Base-by-base conservation (phyloP, 2,888 invertebrate species). In the Tetranychus piercei region DNA sequence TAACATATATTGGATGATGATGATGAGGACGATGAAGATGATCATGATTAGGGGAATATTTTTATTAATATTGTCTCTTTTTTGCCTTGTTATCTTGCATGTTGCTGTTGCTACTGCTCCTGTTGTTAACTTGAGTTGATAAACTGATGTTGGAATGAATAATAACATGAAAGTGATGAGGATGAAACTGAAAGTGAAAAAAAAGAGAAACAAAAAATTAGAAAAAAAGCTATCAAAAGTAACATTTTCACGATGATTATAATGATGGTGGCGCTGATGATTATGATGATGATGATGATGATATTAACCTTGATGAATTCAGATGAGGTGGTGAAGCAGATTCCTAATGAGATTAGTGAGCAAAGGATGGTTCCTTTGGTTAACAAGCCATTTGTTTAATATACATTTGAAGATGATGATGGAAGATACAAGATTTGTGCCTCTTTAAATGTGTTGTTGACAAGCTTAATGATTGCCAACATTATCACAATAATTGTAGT, bases 101-200 rank as follows among this genome's bases (percentile, higher is more conserved):
- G 34, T 34, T 34, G 34, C 34, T 34, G 3, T 34, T 55, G 55
- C 15, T 55, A 55, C 55, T 55, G 55, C 11, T 34, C 34, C 55
- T 15, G 15, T 9, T 55, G 11, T 55, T 15, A 55, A 15, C 15
- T 55, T 55, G 55, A 55, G 55, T 15, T 15, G 55, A 55, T 55
- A 55, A 34, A 55, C 55, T 55, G 55, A 55, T 55, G 55, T 55
- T 55, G 55, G 7, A 55, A 55, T 55, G 55, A 55, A 55, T 55
- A 55, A 55, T 55, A 55, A 55, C 55, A 55, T 55, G 55, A 55
- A 55, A 55, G 55, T 55, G 55, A 55, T 55, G 55, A 55, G 55
- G 55, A 55, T 55, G 55, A 55, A 55, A 55, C 9, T 55, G 55
- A 55, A 15, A 15, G 15, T 55, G 34, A 34, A 34, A 34, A 45